Evolutionary conservation across 2,113 vertebrate genomes (phyloP), one percentile per base, ranked within the genome.

Genomic region (Paradoxurus hermaphroditus): DNA sequence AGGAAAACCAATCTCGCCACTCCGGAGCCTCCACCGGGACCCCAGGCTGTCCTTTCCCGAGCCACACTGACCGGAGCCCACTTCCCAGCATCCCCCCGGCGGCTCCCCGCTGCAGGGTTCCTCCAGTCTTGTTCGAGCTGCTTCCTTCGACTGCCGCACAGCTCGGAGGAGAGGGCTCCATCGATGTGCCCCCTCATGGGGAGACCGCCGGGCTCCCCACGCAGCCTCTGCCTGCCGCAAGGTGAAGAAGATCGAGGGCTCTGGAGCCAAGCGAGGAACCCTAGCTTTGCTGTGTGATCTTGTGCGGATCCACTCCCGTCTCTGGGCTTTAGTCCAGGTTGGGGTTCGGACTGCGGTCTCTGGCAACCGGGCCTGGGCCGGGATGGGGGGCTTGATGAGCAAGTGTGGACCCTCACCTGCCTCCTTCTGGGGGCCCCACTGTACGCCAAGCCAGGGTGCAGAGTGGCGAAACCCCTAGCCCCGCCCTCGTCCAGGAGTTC

Each of bases 101-200:
- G 10, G n/a, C 21, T 79, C 46, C 15, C 6, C 29, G 31, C 53
- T 41, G 39, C 23, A 11, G 18, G 23, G 2, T 16, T 4, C 44
- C 81, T 44, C 53, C 39, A 1, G 1, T 23, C 9, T 16, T 12
- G 19, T 41, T 21, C 15, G 59, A 56, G 16, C 3, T 46, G 7
- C 23, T 63, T 13, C 77, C 59, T 72, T 19, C 8, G 49, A 29
- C 27, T 4, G 2, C 5, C 19, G 49, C 44, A 27, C 36, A 34
- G 56, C 3, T 9, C 23, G 49, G 59, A 31, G 31, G 10, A 3
- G 41, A 9, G 10, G 29, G 13, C 16, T 83, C 56, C 31, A 21
- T 31, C 34, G 1, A 2, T 4, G 23, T 36, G 41, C 1, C 41
- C 11, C 41, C 18, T 34, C 2, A 41, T 1, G 9, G 4, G 7